phyloP scores from a whole-genome alignment of 1,140 invertebrate genomes.

The Penaeus chinensis region DNA sequence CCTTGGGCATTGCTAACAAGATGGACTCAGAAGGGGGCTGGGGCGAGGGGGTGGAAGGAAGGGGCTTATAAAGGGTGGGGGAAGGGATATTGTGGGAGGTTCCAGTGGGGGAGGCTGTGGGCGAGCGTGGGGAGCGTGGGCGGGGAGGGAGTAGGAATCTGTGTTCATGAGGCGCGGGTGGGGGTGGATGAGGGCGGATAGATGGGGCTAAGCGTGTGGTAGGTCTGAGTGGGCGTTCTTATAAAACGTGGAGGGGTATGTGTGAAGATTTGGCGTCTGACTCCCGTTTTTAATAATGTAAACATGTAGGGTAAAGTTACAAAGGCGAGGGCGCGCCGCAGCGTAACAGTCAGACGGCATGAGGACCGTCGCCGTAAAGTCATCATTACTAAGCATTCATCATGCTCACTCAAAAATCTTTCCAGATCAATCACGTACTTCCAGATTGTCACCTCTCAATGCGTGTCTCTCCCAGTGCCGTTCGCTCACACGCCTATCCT shows the following conservation, averaged over 20 bases:
- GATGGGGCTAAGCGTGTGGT: too few relatives aligned
- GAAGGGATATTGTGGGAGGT: too few relatives aligned
- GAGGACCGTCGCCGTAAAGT: slow-evolving; percentile 22
- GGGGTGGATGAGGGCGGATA: slow-evolving; percentile 2
- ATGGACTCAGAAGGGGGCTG: slow-evolving; percentile 2
- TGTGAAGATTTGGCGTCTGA: too few relatives aligned
- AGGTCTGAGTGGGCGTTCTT: too few relatives aligned
- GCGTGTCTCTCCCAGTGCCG: slow-evolving; percentile 24
- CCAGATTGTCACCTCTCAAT: slow-evolving; percentile 36
- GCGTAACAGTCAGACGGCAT: not conserved
- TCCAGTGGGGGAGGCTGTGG: not conserved
- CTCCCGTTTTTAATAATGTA: too few relatives aligned
- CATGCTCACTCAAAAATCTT: slow-evolving; percentile 58
- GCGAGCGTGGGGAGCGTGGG: not conserved
- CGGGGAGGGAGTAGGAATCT: not conserved
- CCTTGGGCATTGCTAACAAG: slow-evolving; percentile 48
- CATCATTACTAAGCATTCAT: slow-evolving; percentile 37
- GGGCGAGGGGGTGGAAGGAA: not conserved
- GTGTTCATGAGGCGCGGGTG: not conserved
- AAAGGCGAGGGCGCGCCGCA: not conserved
- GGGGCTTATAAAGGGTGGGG: not conserved
- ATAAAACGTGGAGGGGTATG: too few relatives aligned
- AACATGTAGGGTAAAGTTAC: too few relatives aligned
- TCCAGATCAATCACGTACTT: slow-evolving; percentile 53
- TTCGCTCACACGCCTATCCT: slow-evolving; percentile 33